phyloP scores from a whole-genome alignment of 2,797 vertebrate species.

The Perodicticus potto region DNA sequence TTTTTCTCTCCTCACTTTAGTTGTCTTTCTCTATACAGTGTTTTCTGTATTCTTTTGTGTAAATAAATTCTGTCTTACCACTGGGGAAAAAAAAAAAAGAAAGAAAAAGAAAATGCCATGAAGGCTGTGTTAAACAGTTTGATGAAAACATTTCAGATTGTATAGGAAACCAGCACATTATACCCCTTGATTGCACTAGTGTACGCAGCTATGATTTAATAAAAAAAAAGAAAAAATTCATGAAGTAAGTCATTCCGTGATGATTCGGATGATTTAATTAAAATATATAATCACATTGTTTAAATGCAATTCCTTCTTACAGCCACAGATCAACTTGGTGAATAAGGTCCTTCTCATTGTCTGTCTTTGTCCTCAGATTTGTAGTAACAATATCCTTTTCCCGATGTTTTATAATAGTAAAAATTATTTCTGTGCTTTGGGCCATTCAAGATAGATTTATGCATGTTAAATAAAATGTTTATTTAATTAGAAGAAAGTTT shows the following conservation, averaged over 20 bases:
- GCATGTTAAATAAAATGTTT: not conserved
- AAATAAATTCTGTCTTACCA: too few species aligned
- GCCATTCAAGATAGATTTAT: not conserved
- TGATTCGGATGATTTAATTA: conserved; percentile 34
- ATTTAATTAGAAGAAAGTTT: not conserved
- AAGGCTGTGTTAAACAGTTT: too few species aligned
- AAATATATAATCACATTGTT: not conserved
- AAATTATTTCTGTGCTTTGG: not conserved
- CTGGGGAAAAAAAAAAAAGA: too few species aligned
- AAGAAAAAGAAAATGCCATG: too few species aligned
- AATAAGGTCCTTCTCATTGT: not conserved
- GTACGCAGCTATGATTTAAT: too few species aligned
- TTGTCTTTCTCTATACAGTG: too few species aligned
- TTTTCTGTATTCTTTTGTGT: too few species aligned
- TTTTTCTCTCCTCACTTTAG: too few species aligned
- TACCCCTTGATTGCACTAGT: too few species aligned
- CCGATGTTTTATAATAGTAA: not conserved
- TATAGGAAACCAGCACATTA: too few species aligned
- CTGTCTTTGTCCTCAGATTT: not conserved
- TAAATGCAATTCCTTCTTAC: not conserved
- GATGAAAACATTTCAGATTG: too few species aligned
- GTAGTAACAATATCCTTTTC: not conserved
- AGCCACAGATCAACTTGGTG: not conserved
- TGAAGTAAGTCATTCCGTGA: not conserved
- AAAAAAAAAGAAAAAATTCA: too few species aligned